Evolutionary conservation across 2,113 vertebrate species (phyloP).

Genomic region (Carassius carassius): DNA sequence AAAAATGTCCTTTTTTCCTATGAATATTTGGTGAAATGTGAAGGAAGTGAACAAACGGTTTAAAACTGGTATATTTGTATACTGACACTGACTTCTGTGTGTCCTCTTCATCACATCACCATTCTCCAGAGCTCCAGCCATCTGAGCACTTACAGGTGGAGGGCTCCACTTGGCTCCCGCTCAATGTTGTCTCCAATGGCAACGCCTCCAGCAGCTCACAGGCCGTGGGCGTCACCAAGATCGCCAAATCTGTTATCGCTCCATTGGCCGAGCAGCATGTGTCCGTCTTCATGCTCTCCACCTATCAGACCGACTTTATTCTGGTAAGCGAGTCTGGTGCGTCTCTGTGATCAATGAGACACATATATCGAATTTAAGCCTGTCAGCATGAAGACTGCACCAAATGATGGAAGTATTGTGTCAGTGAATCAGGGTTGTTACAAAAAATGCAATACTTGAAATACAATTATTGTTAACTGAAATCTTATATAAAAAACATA

Average conservation of each 20-base stretch:
- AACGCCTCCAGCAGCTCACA: constrained; percentile 80
- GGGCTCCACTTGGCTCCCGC: constrained; percentile 89
- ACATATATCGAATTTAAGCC: too few species aligned
- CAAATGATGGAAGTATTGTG: too few species aligned
- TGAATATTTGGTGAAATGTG: neutral
- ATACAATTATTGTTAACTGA: too few species aligned
- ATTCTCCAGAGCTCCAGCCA: constrained; percentile 80
- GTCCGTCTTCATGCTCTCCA: constrained; percentile 95
- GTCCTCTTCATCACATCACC: neutral
- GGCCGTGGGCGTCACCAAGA: constrained; percentile 94
- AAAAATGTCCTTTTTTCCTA: neutral
- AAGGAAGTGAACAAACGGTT: neutral
- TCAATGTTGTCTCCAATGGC: constrained; percentile 91
- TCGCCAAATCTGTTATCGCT: constrained; percentile 91
- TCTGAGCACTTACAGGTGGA: constrained; percentile 92
- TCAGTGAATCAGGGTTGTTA: too few species aligned
- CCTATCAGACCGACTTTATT: constrained; percentile 92
- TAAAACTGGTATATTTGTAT: neutral
- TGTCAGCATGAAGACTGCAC: too few species aligned
- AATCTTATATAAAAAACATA: too few species aligned
- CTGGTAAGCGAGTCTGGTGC: constrained; percentile 75
- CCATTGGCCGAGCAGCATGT: constrained; percentile 94
- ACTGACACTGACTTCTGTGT: neutral
- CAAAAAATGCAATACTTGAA: too few species aligned
- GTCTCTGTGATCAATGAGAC: neutral